Evolutionary conservation across 2,888 invertebrate genomes (phyloP).

Genomic region (Callosobruchus maculatus): DNA sequence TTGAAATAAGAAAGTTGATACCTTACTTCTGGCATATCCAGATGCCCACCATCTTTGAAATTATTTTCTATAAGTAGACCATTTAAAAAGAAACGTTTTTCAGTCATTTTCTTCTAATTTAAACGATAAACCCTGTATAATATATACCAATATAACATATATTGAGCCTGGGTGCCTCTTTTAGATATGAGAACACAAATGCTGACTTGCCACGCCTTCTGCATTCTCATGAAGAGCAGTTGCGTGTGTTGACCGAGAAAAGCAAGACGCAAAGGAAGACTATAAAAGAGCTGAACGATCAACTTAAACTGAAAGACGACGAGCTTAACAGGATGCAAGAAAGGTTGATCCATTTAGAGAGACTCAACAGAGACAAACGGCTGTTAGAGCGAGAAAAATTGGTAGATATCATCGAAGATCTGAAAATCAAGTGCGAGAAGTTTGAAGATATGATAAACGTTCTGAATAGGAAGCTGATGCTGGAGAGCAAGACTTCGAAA

Average conservation of each 20-base stretch:
- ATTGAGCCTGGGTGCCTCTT: constrained; percentile 6
- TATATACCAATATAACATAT: background rate
- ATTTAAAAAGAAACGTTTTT: no score
- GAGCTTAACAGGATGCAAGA: constrained; percentile 63
- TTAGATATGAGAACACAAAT: constrained; percentile 69
- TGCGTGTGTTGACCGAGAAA: constrained; percentile 66
- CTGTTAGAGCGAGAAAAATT: constrained; percentile 72
- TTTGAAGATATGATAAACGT: constrained; percentile 63
- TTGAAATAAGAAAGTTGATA: no score
- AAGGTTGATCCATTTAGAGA: constrained; percentile 67
- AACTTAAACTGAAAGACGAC: constrained; percentile 66
- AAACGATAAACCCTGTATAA: background rate
- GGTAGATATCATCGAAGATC: constrained; percentile 58
- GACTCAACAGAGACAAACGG: constrained; percentile 55
- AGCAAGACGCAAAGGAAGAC: constrained; percentile 64
- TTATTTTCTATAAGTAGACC: no score
- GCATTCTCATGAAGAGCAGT: constrained; percentile 74
- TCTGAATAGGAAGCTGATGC: constrained; percentile 64
- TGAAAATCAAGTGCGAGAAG: constrained; percentile 54
- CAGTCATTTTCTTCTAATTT: no score
- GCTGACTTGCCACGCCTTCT: constrained; percentile 74
- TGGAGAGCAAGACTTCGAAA: constrained; percentile 72
- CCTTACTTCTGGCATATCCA: no score
- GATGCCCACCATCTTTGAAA: no score
- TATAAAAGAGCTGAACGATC: constrained; percentile 60